Base-by-base conservation (phyloP, 2,888 invertebrate species). In the Harpagoxenus sublaevis region DNA sequence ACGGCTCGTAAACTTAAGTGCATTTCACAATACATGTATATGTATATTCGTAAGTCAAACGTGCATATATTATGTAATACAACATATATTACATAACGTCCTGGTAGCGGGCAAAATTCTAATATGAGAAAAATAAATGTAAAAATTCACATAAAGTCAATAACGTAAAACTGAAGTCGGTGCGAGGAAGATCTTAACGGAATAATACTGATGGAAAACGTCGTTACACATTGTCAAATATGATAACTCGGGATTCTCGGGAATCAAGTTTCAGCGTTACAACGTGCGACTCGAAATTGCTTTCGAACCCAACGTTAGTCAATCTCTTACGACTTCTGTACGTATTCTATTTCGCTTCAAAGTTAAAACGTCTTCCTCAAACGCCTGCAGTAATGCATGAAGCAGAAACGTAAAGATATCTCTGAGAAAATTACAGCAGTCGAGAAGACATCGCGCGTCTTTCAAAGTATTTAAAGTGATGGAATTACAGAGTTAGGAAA, bases 321-420 rank as follows among this genome's bases (percentile, higher is more conserved):
- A 39, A 31, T 57, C 42, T 53, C 28, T 68, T 8, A n/a, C 35
- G 10, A 39, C 70, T 70, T 66, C 78, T 55, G 78, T 53, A 42
- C 42, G 55, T 66, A 78, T 57, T 66, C n/a, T 57, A 78, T 57
- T 66, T 78, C 51, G 23, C 15, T 42, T 63, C 51, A 55, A 78
- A 78, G 66, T 66, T 78, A 55, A 78, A 78, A 45, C 23, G 55
- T 55, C 45, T 78, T 78, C 31, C 12, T 55, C 55, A 62, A 42
- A 55, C 55, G 23, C 1, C 68, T 3, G n/a, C 45, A 53, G n/a
- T 78, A 78, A 57, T 66, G 15, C 66, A 23, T 15, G 55, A 5
- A 45, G 23, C 66, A 39, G 18, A 63, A 75, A 23, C 48, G 53
- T 31, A 31, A 55, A 66, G 55, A 66, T 23, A 31, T 66, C 31